Percentiles rank a stretch among this genome's conserved stretches.
These are phyloP conservation scores for Xanthia togata DNA, from an alignment of 2,888 invertebrate genomes.

Conservation along the genomic window DNA sequence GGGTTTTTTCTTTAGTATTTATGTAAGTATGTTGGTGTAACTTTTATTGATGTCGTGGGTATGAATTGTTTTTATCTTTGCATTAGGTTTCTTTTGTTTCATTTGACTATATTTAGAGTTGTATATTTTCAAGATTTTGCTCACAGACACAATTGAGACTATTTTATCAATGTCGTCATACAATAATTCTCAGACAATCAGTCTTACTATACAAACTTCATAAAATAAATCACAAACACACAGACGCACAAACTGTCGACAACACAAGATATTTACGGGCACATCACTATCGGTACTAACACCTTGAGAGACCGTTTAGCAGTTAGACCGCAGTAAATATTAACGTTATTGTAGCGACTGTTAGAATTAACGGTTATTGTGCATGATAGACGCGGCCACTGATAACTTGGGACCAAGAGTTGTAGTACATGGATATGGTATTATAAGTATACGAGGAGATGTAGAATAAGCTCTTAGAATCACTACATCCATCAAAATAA, in stretches of 20 bases:
- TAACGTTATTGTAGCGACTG: slow-evolving; percentile 83
- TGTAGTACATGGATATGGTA: slow-evolving; percentile 58
- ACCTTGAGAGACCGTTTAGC: slow-evolving; percentile 82
- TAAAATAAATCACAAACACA: slow-evolving; percentile 39
- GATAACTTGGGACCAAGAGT: slow-evolving; percentile 58
- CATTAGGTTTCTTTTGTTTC: not conserved
- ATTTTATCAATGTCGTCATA: slow-evolving; percentile 13
- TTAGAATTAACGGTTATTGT: slow-evolving; percentile 85
- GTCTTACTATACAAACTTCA: slow-evolving; percentile 4
- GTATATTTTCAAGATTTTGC: not conserved
- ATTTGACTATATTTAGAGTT: not conserved
- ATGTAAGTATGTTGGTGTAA: slow-evolving; percentile 3
- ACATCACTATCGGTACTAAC: slow-evolving; percentile 70
- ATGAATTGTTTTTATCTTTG: not conserved
- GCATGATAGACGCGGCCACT: slow-evolving; percentile 73
- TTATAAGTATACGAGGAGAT: not conserved
- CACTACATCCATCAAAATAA: not conserved
- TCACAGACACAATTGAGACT: not conserved
- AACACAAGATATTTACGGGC: slow-evolving; percentile 43
- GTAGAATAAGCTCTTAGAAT: not conserved
- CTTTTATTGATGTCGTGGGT: not conserved
- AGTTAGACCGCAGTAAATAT: slow-evolving; percentile 81
- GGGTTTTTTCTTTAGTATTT: not conserved
- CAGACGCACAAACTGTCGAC: slow-evolving; percentile 33
- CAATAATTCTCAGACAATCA: slow-evolving; percentile 38